Evolutionary conservation across 2,113 vertebrate genomes (phyloP).

Genomic region (Clarias macrocephalus): DNA sequence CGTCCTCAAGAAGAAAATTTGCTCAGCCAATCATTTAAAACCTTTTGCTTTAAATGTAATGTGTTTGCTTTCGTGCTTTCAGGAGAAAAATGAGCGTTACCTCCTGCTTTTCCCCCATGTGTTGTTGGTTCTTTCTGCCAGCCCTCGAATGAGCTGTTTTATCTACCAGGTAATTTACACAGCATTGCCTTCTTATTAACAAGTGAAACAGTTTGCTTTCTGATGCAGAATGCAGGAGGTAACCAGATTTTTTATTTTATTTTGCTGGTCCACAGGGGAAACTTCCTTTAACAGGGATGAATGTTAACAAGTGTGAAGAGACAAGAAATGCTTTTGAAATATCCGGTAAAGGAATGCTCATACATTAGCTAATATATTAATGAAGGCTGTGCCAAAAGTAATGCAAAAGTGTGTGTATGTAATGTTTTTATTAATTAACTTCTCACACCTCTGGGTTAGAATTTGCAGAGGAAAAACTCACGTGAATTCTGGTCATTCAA

Average conservation of each 20-base stretch:
- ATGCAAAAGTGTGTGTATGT: too few species aligned
- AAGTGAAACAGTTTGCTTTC: not conserved
- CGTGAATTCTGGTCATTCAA: too few species aligned
- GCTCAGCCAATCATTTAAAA: not conserved
- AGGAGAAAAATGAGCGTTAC: constrained; percentile 93
- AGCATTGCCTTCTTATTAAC: not conserved
- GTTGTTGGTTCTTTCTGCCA: constrained; percentile 90
- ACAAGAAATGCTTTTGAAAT: constrained; percentile 94
- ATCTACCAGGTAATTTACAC: constrained; percentile 88
- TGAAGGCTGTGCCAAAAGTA: too few species aligned
- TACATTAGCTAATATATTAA: too few species aligned
- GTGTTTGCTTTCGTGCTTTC: constrained; percentile 13
- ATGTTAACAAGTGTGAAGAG: constrained; percentile 89
- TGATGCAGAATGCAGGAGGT: not conserved
- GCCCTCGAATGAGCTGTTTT: constrained; percentile 95
- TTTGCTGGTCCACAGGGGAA: constrained; percentile 76
- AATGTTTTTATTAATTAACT: too few species aligned
- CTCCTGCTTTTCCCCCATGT: constrained; percentile 91
- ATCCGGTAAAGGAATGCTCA: constrained; percentile 75
- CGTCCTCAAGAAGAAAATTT: not conserved
- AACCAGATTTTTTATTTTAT: not conserved
- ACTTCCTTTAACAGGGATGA: constrained; percentile 87
- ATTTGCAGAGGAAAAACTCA: too few species aligned
- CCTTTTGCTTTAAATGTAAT: not conserved
- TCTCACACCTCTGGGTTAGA: too few species aligned